Base-by-base conservation (phyloP, 1,140 invertebrate genomes). In the Heliconius nattereri region DNA sequence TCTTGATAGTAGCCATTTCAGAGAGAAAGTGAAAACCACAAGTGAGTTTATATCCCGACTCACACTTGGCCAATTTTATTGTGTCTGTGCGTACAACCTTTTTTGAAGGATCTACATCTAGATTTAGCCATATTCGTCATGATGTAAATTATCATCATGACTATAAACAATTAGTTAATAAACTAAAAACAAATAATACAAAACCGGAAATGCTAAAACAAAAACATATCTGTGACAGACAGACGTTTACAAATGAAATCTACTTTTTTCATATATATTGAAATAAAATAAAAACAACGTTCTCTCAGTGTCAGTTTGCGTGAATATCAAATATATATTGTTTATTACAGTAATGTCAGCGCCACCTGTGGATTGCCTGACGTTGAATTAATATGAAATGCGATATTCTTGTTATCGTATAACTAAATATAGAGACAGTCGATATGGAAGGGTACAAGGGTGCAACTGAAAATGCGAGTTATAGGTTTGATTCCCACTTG, bases 271-370 rank as follows among this genome's bases (percentile, higher is more conserved):
- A 23, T 23, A 40, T 72, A 72, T n/a, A 72, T 72, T 11, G 32
- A 72, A 40, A 37, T 37, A 72, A 72, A 35, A 72, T 23, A 72
- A 72, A 23, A 60, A 60, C 20, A 60, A 23, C n/a, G n/a, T 60
- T 60, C n/a, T 60, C 20, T 60, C 32, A 7, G 49, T 60, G 54
- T 60, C 20, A 23, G n/a, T 60, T 60, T 13, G 11, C 54, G 54
- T 60, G 54, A 60, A 60, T 60, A 23, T 60, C n/a, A 23, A 60
- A 60, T 60, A 60, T 60, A 52, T 52, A 52, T 52, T 60, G 54
- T 60, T 60, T 60, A 60, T 60, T 60, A 60, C 54, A 20, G 20
- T 20, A 8, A 20, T 60, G 54, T 60, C 54, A 60, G 54, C 23
- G 54, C 54, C 54, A 60, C 54, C n/a, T 60, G 54, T 60, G 54